Percentiles rank a stretch among this genome's conserved stretches.
phyloP scores from a whole-genome alignment of 2,113 vertebrate species.

The Tringa solitaria region DNA sequence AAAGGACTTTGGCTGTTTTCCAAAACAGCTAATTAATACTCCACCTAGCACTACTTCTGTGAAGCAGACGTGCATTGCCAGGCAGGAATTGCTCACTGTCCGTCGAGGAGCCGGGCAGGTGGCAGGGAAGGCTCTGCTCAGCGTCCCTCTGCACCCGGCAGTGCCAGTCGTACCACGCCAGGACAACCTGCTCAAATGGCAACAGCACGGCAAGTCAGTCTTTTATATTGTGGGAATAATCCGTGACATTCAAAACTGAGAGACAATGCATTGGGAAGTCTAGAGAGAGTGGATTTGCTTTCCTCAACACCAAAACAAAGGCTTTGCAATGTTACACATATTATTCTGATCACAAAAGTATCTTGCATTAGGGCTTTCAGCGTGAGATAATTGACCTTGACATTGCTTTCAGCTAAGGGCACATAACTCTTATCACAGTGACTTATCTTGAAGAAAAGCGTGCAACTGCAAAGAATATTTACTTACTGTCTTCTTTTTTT shows the following conservation, averaged over 20 bases:
- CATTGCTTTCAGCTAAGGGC: conserved; percentile 66
- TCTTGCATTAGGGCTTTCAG: conserved; percentile 68
- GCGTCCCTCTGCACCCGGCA: background rate
- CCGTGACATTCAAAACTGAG: background rate
- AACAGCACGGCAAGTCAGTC: background rate
- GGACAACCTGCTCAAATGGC: background rate
- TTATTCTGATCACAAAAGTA: conserved; percentile 66
- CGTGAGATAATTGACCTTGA: conserved; percentile 74
- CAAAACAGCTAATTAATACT: background rate
- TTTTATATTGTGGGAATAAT: background rate
- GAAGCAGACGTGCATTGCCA: background rate
- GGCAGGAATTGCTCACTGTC: background rate
- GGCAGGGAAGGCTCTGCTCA: background rate
- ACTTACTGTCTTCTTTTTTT: conserved; percentile 48
- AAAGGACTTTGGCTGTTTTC: conserved; percentile 25
- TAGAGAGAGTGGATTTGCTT: conserved; percentile 44
- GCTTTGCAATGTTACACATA: conserved; percentile 18
- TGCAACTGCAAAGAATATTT: conserved; percentile 51
- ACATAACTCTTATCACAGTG: conserved; percentile 53
- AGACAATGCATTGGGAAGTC: background rate
- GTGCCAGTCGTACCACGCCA: rapidly evolving
- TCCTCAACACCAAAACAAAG: conserved; percentile 61
- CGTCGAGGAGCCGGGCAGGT: rapidly evolving
- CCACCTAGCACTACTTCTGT: background rate
- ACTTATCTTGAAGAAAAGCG: conserved; percentile 61